Conservation (phyloP, 2,888 invertebrate species). For the Drosophila fulvimacula region DNA sequence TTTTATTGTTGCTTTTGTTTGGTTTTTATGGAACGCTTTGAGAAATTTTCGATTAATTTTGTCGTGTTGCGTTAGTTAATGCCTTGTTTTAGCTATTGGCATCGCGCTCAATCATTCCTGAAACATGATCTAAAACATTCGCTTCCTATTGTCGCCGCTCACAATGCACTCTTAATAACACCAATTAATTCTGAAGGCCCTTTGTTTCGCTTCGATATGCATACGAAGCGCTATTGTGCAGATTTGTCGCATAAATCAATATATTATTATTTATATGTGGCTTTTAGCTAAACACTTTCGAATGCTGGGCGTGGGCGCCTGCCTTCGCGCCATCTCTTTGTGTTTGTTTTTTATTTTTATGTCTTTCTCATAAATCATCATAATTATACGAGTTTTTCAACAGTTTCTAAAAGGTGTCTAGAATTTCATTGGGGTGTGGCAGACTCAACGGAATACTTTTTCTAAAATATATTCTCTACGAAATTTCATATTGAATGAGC, state of each 20-base stretch:
- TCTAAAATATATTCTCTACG: neutral
- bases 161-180: slow-evolving; percentile 72
- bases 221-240: slow-evolving; percentile 60
- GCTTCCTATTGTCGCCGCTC: slow-evolving; percentile 47
- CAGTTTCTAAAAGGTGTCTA: slow-evolving; percentile 55
- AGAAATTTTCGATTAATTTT: slow-evolving; percentile 41
- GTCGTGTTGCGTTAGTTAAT: slow-evolving; percentile 11
- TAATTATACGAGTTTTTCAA: slow-evolving; percentile 62
- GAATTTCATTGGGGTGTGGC: slow-evolving; percentile 56
- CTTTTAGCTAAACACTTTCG: slow-evolving; percentile 70
- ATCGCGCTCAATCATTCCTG: slow-evolving; percentile 14
- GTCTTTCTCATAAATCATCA: slow-evolving; percentile 66
- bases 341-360: slow-evolving; percentile 36
- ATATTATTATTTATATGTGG: slow-evolving; percentile 61
- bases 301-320: slow-evolving; percentile 58
- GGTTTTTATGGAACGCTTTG: slow-evolving; percentile 43
- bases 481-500: neutral
- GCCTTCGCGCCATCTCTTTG: slow-evolving; percentile 12
- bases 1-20: slow-evolving; percentile 55
- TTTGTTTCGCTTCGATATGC: slow-evolving; percentile 26
- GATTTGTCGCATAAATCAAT: slow-evolving; percentile 69
- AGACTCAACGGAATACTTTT: slow-evolving; percentile 24
- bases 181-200: slow-evolving; percentile 72
- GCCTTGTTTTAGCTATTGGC: slow-evolving; percentile 9
- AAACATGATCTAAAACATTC: slow-evolving; percentile 65